Evolutionary conservation across 2,888 invertebrate genomes (phyloP), one percentile per base, ranked within the genome.

Genomic region (Chrysina gloriosa): DNA sequence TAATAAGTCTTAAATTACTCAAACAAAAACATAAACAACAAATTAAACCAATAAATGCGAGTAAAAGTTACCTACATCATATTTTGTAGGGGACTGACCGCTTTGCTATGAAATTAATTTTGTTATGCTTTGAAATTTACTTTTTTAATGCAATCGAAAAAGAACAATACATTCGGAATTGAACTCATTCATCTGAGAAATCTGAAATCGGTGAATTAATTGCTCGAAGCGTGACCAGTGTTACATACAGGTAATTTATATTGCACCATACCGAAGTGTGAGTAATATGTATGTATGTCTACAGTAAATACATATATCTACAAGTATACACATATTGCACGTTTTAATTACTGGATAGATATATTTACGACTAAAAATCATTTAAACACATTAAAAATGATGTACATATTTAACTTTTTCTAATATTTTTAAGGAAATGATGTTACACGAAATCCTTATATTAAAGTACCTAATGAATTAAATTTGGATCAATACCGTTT

Each of bases 111-210:
- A 39, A 58, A 58, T 19, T n/a, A n/a, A n/a, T n/a, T n/a, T n/a
- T n/a, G n/a, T n/a, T n/a, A n/a, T n/a, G n/a, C n/a, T 19, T 47
- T 47, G 19, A 47, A 47, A 4, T 19, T 3, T 47, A 39, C 19
- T 21, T 48, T 34, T 23, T 25, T 58, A 39, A 58, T 58, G 25
- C 42, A 58, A 58, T 14, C n/a, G 23, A 23, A 39, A 58, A 56
- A 56, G 14, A 39, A 39, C 6, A 23, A 58, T 39, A n/a, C 14
- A 25, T 31, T 34, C 21, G 34, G 19, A 9, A 16, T 7, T 11
- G 42, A 39, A 25, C 25, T 58, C 39, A 39, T 39, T 58, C 58
- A 58, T 58, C 39, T 39, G 58, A 58, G 27, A 58, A 58, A 58
- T 58, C 42, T 9, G 21, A 58, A 39, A 39, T 39, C 23, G 11